Evolutionary conservation across 1,140 invertebrate genomes (phyloP).

Genomic region (Hestina assimilis): DNA sequence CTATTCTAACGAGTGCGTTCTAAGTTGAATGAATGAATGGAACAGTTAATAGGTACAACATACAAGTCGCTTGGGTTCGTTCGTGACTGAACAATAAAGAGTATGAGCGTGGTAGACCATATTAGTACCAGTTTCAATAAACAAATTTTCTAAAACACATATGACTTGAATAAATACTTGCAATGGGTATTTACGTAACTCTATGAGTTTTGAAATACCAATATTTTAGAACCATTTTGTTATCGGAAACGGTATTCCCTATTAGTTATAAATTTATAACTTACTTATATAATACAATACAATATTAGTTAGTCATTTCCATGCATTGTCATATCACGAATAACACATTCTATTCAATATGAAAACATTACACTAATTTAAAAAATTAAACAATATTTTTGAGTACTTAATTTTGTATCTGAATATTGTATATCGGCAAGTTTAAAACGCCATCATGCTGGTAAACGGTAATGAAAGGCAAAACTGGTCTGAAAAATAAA

Average conservation of each 20-base stretch:
- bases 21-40: slow-evolving; percentile 26
- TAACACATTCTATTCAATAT: not conserved
- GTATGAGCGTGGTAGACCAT: slow-evolving; percentile 10
- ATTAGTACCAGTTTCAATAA: not conserved
- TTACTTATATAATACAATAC: no score
- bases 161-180: not conserved
- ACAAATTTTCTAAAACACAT: not conserved
- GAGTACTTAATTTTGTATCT: no score
- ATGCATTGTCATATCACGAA: not conserved
- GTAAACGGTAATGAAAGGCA: slow-evolving; percentile 4
- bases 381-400: no score
- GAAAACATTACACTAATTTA: no score
- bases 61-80: slow-evolving; percentile 1
- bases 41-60: slow-evolving; percentile 20
- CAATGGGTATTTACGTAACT: no score
- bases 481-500: slow-evolving; percentile 33
- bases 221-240: no score
- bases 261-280: no score
- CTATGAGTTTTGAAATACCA: no score
- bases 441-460: slow-evolving; percentile 9
- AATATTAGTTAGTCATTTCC: not conserved
- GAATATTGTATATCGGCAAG: not conserved
- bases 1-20: slow-evolving; percentile 2
- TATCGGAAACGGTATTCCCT: not conserved
- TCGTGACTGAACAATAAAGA: slow-evolving; percentile 30